Base-by-base conservation (phyloP, 2,797 vertebrate genomes). In the Lagorchestes hirsutus region DNA sequence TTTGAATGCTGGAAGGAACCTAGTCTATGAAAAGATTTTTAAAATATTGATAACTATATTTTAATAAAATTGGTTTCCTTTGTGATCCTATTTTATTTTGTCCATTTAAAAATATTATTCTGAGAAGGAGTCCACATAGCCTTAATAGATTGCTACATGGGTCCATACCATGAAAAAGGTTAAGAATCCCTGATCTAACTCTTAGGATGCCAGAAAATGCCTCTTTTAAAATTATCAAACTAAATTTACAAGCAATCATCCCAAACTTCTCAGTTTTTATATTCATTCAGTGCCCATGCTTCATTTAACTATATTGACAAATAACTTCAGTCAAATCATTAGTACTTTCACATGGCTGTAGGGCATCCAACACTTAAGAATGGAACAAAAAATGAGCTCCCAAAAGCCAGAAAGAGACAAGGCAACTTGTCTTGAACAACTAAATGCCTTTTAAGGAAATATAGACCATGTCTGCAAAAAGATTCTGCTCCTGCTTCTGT, bases 391-490 rank as follows among this genome's bases (percentile, higher is more conserved):
- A 62, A 4, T 74, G 92, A 94, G 91, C 91, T 93, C 55, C 55
- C 93, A 52, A 56, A 31, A 95, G 74, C 4, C 46, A 62, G 92
- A 12, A 91, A 46, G 9, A 50, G 40, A 82, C 92, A 95, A 54
- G 92, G 4, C 90, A n/a, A 46, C 46, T 46, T 46, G 46, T 46
- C 82, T 34, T 91, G 59, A 91, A 94, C 54, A 93, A 95, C 82
- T 13, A 95, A 93, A 92, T 5, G 57, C 6, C 29, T 91, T 94
- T 91, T 67, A 91, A 46, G 40, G 54, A 94, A 96, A 93, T 96
- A 93, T 93, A 97, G 55, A 92, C 96, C 92, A 18, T 40, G 59
- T 90, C 93, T 97, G 52, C 91, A 55, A 46, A 82, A 2, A 24
- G 0, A 22, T 91, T 92, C 90, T 93, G 93, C 56, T 91, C 46